Base-by-base conservation (phyloP, 1,140 invertebrate genomes). In the Dendroctonus valens region DNA sequence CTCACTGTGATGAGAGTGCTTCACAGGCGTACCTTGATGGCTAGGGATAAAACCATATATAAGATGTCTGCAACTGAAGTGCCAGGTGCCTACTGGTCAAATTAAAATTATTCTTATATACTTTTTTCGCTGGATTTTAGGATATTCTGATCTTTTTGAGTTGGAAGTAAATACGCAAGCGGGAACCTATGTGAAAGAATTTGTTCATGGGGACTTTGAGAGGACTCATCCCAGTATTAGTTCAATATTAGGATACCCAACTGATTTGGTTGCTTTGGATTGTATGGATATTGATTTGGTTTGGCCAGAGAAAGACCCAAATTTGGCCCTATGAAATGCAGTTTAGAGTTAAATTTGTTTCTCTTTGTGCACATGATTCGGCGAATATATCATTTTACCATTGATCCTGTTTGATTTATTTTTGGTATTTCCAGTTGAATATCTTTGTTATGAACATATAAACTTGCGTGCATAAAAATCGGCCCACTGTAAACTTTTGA, bases 181-280 rank as follows among this genome's bases (percentile, higher is more conserved):
- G 46, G 96, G 96, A 46, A 97, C 94, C 2, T 98, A 98, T 76
- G 87, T 99, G 0, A 99, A 99, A 81, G 96, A 99, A 81, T 95
- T 98, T 83, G 89, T 96, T 12, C 94, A 98, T 81, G 93, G 96
- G 0, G 96, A 98, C 81, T 92, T 97, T 77, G 90, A 91, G 11
- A 82, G 96, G 46, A 97, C 94, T 0, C 77, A 76, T 9, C 96
- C 96, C 0, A 88, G 82, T 77, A 79, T 85, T 59, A 63, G 77
- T 51, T 77, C 77, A 6, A 80, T 84, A 26, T 69, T 85, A 15
- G 81, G 85, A 42, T 82, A 84, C 66, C 87, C 91, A 76, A 90
- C 95, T 38, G 88, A 92, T 73, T 87, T 92, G 68, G 79, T 87
- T 15, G 85, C 87, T 7, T 77, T 91, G 5, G 89, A 91, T 74